Percentiles rank a stretch among this genome's conserved stretches.
Conservation (phyloP, 2,888 invertebrate genomes). For the Limnephilus rhombicus region DNA sequence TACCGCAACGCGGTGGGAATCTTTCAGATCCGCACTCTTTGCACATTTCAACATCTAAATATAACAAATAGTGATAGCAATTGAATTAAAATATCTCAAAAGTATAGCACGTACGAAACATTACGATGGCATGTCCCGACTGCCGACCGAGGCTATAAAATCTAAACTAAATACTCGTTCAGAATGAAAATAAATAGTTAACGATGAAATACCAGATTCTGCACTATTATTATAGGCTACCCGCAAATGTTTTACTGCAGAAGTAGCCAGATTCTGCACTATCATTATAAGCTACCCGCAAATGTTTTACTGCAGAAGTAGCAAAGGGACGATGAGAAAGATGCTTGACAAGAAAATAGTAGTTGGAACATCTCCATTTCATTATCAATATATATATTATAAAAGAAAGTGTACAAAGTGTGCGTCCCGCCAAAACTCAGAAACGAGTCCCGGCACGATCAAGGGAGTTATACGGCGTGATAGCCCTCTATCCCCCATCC, state of each 20-base stretch:
- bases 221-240: no score
- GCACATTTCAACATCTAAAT: not conserved
- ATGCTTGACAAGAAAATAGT: not conserved
- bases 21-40: slow-evolving; percentile 4
- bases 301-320: not conserved
- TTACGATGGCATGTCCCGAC: slow-evolving; percentile 1
- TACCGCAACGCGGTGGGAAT: slow-evolving; percentile 22
- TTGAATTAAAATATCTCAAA: not conserved
- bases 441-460: no score
- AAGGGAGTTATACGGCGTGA: no score
- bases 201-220: not conserved
- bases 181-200: not conserved
- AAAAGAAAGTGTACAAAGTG: no score
- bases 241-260: not conserved
- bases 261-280: not conserved
- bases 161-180: not conserved
- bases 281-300: no score
- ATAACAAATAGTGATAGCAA: slow-evolving; percentile 3
- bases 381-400: not conserved
- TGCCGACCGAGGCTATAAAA: not conserved
- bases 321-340: not conserved
- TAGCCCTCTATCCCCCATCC: no score
- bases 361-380: not conserved
- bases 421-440: no score
- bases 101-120: not conserved